Evolutionary conservation across 23 tunicate genomes (phyloP), one percentile per base, ranked within the genome.

Genomic region (Corella eumyota): DNA sequence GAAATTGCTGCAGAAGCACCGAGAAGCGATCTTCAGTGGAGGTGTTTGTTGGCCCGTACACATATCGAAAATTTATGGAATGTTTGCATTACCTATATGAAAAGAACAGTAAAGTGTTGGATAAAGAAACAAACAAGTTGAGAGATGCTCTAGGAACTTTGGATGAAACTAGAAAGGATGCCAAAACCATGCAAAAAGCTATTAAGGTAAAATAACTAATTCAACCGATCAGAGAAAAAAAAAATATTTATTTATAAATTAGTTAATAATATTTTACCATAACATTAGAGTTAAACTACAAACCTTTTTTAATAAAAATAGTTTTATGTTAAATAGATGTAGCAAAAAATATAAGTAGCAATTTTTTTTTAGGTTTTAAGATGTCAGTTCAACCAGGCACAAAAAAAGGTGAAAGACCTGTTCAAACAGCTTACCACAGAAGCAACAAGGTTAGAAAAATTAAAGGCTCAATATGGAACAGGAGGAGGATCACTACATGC

Each of bases 101-200:
- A 32, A 60, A 68, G 45, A 60, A 84, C 58, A 79, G 96, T 61
- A 48, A 60, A 51, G 50, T 54, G 1, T 56, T 85, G 44, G 30
- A 58, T 3, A 25, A 34, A 24, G 95, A 85, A 53, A 85, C 95
- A 6, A 58, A 46, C 46, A 62, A 80, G 25, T 37, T 85, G 25
- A 52, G 52, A 60, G 58, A 76, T 30, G 76, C 95, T 11, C 56
- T 85, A 2, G 95, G 77, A 2, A 85, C 85, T 1, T 65, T 85
- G 50, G 95, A 85, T 9, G 95, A 85, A 60, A 85, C 95, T 4
- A 47, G 95, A 34, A 77, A 72, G 20, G 95, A 85, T 59, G 95
- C 85, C 0, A 76, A 80, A 32, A 54, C 64, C 13, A 85, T 85
- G 95, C 78, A 85, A 58, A 71, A 85, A 60, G 85, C 85, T 7